Evolutionary conservation across 2,797 vertebrate genomes (phyloP), one percentile per base, ranked within the genome.

Genomic region (Spinibarbus caldwelli): DNA sequence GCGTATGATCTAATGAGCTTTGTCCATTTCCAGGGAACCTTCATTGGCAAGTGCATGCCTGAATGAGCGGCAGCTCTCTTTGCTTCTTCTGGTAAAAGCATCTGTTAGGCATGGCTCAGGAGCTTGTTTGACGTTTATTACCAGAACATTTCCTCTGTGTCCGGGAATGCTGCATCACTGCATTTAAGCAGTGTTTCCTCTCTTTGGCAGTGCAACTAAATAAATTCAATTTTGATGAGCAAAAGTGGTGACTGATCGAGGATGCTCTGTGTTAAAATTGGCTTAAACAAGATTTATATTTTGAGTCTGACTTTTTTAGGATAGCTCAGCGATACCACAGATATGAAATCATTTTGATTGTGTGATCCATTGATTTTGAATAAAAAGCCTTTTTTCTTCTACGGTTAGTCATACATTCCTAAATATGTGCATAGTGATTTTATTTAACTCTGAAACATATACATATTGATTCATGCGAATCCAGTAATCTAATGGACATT

Each of bases 1-100:
- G 95, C 93, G 92, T 95, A 91, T 93, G 92, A 94, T 94, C 93
- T 95, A 96, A 96, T 93, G 92, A 95, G 93, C 91, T 94, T 93
- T 93, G 93, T 94, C 93, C 93, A 93, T 94, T 95, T 95, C 93
- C 93, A 93, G 92, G 88, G 89, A 95, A 93, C 90, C 90, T 92
- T 93, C 93, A 87, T 21, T 92, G 91, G 85, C 90, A 89, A 73
- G 86, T 89, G 90, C 90, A 93, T 92, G 94, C 91, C 93, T 89
- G 85, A 95, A 92, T 88, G 90, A 93, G 92, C 92, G 92, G 90
- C 88, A 89, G 86, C 88, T 91, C 92, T 91, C 93, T 85, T 92
- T 90, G 83, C 91, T 90, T 87, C 92, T 92, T 94, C 92, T 93
- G 94, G 94, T 94, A 95, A 95, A 96, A 93, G 94, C 94, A 96